These are phyloP conservation scores for Clostera curtula DNA, from an alignment of 2,888 invertebrate species.

Conservation along the genomic window DNA sequence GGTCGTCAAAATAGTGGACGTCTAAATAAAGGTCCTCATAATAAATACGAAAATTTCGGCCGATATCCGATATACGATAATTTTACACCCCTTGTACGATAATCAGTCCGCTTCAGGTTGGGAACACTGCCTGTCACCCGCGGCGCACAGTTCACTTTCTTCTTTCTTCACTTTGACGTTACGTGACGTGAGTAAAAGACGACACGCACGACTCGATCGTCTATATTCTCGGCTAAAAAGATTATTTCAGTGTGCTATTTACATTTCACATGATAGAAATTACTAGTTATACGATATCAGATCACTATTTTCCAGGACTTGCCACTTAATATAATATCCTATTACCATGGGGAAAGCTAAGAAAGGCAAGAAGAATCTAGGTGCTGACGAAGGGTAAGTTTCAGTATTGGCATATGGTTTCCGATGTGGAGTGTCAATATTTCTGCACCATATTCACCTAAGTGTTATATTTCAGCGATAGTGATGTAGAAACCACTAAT, in stretches of 20 bases:
- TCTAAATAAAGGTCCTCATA: too few species aligned
- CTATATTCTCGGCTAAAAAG: conserved; percentile 39
- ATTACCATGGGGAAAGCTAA: conserved; percentile 84
- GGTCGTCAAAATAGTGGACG: too few species aligned
- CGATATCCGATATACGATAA: too few species aligned
- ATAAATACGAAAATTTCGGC: too few species aligned
- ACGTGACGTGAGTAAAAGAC: conserved; percentile 28
- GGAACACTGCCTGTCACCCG: too few species aligned
- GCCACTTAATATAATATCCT: conserved; percentile 54
- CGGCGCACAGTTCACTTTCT: conserved; percentile 11
- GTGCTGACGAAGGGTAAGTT: conserved; percentile 83
- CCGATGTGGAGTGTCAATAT: conserved; percentile 22
- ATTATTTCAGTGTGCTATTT: conserved; percentile 47
- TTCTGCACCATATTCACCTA: conserved; percentile 13
- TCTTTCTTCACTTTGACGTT: conserved; percentile 12
- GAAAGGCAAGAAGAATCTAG: conserved; percentile 85
- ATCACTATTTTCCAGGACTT: conserved; percentile 52
- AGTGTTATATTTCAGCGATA: conserved; percentile 73
- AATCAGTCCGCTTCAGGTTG: too few species aligned
- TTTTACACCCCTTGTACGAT: too few species aligned
- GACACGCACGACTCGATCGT: conserved; percentile 51
- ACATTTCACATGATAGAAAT: conserved; percentile 71
- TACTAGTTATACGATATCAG: conserved; percentile 47
- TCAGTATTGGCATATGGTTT: conserved; percentile 46
- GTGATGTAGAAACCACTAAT: conserved; percentile 71